These are phyloP conservation scores for Margaritifera margaritifera DNA, from an alignment of 2,888 invertebrate species.

Conservation along the genomic window DNA sequence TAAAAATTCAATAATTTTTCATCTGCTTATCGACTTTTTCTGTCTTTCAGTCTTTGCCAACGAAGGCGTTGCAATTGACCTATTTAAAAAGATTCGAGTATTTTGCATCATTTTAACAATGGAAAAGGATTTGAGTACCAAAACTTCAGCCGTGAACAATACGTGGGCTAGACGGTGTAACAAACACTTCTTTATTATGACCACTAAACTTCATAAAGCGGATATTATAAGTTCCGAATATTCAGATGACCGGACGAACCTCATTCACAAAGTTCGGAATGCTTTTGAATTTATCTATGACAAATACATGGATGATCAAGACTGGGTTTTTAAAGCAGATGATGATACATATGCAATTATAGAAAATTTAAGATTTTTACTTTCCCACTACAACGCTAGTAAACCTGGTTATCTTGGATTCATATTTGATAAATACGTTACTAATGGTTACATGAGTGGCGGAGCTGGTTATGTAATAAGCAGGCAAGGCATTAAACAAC, in stretches of 20 bases:
- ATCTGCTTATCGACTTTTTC: too few species aligned
- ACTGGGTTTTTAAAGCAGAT: constrained; percentile 98
- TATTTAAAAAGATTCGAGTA: constrained; percentile 85
- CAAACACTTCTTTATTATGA: constrained; percentile 72
- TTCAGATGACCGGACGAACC: constrained; percentile 87
- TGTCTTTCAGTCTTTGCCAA: constrained; percentile 29
- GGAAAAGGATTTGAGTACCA: constrained; percentile 88
- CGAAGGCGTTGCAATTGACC: constrained; percentile 33
- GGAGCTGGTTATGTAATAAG: constrained; percentile 85
- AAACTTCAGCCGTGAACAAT: constrained; percentile 91
- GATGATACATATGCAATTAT: constrained; percentile 97
- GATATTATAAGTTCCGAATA: constrained; percentile 84
- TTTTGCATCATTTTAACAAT: constrained; percentile 97
- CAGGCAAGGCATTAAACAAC: constrained; percentile 82
- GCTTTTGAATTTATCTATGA: constrained; percentile 90
- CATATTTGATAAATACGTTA: constrained; percentile 55
- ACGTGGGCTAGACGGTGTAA: constrained; percentile 92
- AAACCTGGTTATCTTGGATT: constrained; percentile 85
- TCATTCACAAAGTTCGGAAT: constrained; percentile 98
- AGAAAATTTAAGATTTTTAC: constrained; percentile 92
- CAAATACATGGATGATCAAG: constrained; percentile 85
- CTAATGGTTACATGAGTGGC: constrained; percentile 74
- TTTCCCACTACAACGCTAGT: constrained; percentile 82
- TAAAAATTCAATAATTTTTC: too few species aligned
- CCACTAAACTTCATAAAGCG: constrained; percentile 76